These are phyloP conservation scores for Lagria hirta DNA, from an alignment of 2,888 invertebrate genomes.

Conservation along the genomic window DNA sequence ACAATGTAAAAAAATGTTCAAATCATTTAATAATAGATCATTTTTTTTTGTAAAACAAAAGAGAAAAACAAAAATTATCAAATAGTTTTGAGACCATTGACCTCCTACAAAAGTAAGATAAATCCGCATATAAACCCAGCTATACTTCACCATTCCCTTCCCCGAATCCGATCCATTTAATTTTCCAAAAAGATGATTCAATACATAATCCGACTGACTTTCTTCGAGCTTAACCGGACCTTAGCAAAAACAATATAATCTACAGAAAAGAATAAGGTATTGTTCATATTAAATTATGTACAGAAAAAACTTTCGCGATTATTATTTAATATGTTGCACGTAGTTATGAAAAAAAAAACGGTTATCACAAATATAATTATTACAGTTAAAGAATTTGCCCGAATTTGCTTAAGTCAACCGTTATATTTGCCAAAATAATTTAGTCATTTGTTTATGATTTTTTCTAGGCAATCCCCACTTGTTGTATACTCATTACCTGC, in stretches of 20 bases:
- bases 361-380: constrained; percentile 8
- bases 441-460: constrained; percentile 8
- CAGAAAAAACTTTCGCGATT: constrained; percentile 19
- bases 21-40: no score
- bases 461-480: no score
- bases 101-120: no score
- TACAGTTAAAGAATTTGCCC: constrained; percentile 16
- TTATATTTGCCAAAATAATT: constrained; percentile 22
- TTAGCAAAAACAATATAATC: constrained; percentile 22
- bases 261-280: constrained; percentile 13
- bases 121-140: constrained; percentile 10
- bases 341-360: constrained; percentile 1
- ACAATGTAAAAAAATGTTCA: no score
- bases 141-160: constrained; percentile 5
- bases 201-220: constrained; percentile 19
- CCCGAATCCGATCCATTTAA: constrained; percentile 10
- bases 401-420: constrained; percentile 17
- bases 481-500: no score
- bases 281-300: constrained; percentile 13
- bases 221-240: constrained; percentile 23
- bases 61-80: no score
- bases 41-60: no score
- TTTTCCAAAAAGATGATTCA: constrained; percentile 22
- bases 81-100: no score
- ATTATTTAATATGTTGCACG: constrained; percentile 16